phyloP scores from a whole-genome alignment of 1,140 invertebrate genomes.

The Leucophenga varia region DNA sequence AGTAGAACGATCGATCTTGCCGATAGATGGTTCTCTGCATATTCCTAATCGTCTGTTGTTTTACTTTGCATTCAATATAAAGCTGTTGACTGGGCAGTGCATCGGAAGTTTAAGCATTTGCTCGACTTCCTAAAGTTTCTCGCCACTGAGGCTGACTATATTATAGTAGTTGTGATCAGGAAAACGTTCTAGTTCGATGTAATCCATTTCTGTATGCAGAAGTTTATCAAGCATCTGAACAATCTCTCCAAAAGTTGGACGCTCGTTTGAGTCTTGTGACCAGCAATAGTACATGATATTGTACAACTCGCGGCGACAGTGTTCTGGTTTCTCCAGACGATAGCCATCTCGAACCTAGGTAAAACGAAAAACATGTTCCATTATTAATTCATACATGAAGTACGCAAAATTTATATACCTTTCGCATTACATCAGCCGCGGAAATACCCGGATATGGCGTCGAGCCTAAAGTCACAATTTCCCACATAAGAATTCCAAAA shows the following conservation, averaged over 20 bases:
- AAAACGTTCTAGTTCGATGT: constrained; percentile 88
- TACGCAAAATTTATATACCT: constrained; percentile 55
- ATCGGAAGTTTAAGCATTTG: not conserved
- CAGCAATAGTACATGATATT: constrained; percentile 95
- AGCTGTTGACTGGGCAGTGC: not conserved
- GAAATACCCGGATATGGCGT: constrained; percentile 87
- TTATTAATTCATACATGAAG: too few relatives aligned
- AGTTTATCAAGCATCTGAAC: constrained; percentile 77
- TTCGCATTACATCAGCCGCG: constrained; percentile 79
- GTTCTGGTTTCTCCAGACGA: constrained; percentile 83
- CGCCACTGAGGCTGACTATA: constrained; percentile 79
- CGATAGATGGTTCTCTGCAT: too few relatives aligned
- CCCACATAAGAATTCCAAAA: constrained; percentile 90
- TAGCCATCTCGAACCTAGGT: constrained; percentile 76
- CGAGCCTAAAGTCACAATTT: constrained; percentile 88
- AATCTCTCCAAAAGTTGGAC: constrained; percentile 78
- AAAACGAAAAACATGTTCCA: constrained; percentile 22
- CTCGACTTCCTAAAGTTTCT: constrained; percentile 66
- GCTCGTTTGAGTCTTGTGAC: constrained; percentile 75
- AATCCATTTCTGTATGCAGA: constrained; percentile 85
- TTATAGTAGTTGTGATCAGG: constrained; percentile 95
- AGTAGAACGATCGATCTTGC: too few relatives aligned
- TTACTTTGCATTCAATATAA: not conserved
- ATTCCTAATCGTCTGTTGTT: too few relatives aligned
- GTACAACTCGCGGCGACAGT: constrained; percentile 84